Evolutionary conservation across 1,140 invertebrate species (phyloP), one percentile per base, ranked within the genome.

Genomic region (Mya arenaria): DNA sequence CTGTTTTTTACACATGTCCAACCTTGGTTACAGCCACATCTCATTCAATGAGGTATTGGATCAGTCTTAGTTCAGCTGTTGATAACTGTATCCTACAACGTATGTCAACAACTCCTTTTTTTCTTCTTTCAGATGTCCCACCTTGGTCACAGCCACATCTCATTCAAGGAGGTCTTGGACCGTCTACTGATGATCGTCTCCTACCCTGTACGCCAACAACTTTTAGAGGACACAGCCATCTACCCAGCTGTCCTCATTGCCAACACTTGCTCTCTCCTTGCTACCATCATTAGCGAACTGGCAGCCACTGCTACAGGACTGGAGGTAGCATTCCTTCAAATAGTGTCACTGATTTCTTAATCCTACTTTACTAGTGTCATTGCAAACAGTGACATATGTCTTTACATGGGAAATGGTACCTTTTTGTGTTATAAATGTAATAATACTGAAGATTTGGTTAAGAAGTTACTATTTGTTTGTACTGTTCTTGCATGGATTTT

Each of bases 241-340:
- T 94, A 94, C 80, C 92, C 95, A 36, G 90, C 93, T 13, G 94
- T 94, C 80, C 92, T 99, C 0, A 95, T 98, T 0, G 94, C 96
- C 74, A 96, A 96, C 92, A 97, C 97, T 85, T 98, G 97, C 90
- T 96, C 97, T 87, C 94, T 99, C 28, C 91, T 98, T 52, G 96
- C 96, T 0, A 94, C 97, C 60, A 95, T 98, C 0, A 94, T 99
- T 34, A 96, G 97, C 4, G 98, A 99, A 93, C 94, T 99, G 56
- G 96, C 97, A 0, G 95, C 96, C 69, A 96, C 97, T 86, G 96
- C 96, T 4, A 91, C 91, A 68, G 93, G 92, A 13, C 72, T 90
- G 19, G 91, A 93, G 91, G 93, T 95, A 93, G 93, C 93, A 23
- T 52, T n/a, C 1, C 48, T 52, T n/a, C n/a, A n/a, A n/a, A n/a